These are phyloP conservation scores for Rachycentron canadum DNA, from an alignment of 2,797 vertebrate genomes.

Conservation along the genomic window DNA sequence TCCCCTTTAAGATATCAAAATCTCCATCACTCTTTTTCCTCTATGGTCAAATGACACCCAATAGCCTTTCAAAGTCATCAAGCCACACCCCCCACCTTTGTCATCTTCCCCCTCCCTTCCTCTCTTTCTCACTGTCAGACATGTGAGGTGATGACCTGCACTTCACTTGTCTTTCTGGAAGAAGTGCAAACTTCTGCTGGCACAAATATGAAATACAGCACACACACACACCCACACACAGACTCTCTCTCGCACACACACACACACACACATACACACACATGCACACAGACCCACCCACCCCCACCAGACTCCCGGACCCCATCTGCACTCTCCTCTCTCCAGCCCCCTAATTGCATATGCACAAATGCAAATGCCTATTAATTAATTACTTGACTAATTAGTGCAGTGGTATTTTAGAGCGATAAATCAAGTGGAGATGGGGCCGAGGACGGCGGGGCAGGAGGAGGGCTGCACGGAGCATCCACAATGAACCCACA, in stretches of 20 bases:
- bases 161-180: conserved; percentile 74
- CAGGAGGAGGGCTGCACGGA: conserved; percentile 67
- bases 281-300: conserved; percentile 25
- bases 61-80: conserved; percentile 68
- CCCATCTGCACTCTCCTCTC: conserved; percentile 97
- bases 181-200: conserved; percentile 70
- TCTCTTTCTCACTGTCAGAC: conserved; percentile 49
- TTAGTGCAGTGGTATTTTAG: conserved; percentile 99
- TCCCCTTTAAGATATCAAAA: conserved; percentile 59
- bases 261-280: conserved; percentile 25
- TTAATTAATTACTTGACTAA: conserved; percentile 99
- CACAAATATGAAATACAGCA: conserved; percentile 60
- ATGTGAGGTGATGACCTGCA: conserved; percentile 73
- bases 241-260: conserved; percentile 34
- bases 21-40: conserved; percentile 37
- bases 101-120: conserved; percentile 11
- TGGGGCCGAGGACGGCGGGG: conserved; percentile 86
- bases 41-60: conserved; percentile 52
- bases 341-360: conserved; percentile 98
- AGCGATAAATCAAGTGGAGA: conserved; percentile 98
- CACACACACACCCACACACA: conserved; percentile 37
- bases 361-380: conserved; percentile 99
- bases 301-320: conserved; percentile 76
- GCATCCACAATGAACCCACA: conserved; percentile 75
- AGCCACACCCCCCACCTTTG: conserved; percentile 65